Evolutionary conservation across 2,797 vertebrate species (phyloP), one percentile per base, ranked within the genome.

Genomic region (Protonibea diacanthus): DNA sequence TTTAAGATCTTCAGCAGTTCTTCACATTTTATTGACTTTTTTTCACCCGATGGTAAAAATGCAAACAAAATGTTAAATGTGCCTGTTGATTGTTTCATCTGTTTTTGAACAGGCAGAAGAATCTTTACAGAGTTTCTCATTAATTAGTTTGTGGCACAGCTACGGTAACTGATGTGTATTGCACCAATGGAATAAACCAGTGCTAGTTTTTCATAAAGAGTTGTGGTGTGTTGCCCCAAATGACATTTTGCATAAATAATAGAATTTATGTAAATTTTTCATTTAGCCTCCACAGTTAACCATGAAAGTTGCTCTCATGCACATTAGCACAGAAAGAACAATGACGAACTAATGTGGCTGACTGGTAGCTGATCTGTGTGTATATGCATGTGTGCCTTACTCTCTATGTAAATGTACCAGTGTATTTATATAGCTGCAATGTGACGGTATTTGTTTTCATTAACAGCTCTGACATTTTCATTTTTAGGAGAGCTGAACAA

Each of bases 391-490:
- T 80, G 51, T 71, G 45, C 57, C 71, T 69, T 62, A 27, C 45
- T 27, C 55, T 61, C 33, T 71, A 57, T 80, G n/a, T 62, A 53
- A 51, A 58, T 76, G 42, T 66, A 13, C 4, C 8, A 44, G 59
- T 69, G 2, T 64, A 51, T 77, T 81, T 78, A 48, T 66, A 23
- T 65, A 44, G 59, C 68, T 59, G 64, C 48, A 40, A 13, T 25
- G 42, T 53, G 44, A 71, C 2, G 1, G 33, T 44, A 71, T 82
- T 84, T 77, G 56, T 82, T 81, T 76, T 85, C 62, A 82, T 82
- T 82, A 81, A 64, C 21, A 78, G 81, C 69, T 65, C 67, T 87
- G 83, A 85, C 80, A 86, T 67, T 86, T 88, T 76, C 52, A 74
- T 76, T 81, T 83, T 83, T 64, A 13, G 63, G 49, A 55, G 25